Evolutionary conservation across 2,113 vertebrate genomes (phyloP), one percentile per base, ranked within the genome.

Genomic region (Serinus canaria): DNA sequence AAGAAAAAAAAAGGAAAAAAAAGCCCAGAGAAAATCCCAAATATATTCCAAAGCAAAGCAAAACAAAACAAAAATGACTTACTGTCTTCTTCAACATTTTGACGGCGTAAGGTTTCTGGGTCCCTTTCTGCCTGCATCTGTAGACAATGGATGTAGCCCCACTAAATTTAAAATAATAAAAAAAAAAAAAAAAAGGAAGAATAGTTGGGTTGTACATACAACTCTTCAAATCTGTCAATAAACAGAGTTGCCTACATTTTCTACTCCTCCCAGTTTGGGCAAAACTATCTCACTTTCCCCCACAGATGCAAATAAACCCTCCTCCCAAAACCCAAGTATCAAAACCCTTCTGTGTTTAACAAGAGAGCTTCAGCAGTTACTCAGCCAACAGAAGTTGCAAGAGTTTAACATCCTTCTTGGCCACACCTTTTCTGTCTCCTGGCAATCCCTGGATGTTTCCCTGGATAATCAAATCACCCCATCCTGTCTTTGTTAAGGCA

Each of bases 1-100:
- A 22, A 15, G 27, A 1, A 77, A 7, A 16, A 15, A 55, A 20
- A 2, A 5, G 16, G 13, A 28, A 5, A 37, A 1, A 11, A 24
- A 24, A 10, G 1, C 27, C 22, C 58, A 70, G 30, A 81, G 39
- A 58, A 82, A 87, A 67, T 52, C 35, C 64, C 80, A 88, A 95
- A 67, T 24, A 68, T 52, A 81, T 28, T 52, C 31, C 37, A 90
- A 83, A 77, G 33, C 63, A 83, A 82, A 93, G 55, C 44, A 74
- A 77, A 59, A 8, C 11, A 27, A 79, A 95, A 58, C 62, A 96
- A 95, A 84, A 97, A 72, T 27, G 13, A 98, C 98, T 98, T 98
- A 99, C 98, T 97, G 98, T 99, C 98, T 99, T 99, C 97, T 99
- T 98, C 97, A 99, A 97, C 97, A 98, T 98, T 98, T 99, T 99